Base-by-base conservation (phyloP, 1,140 invertebrate genomes). In the Sinonovacula constricta region DNA sequence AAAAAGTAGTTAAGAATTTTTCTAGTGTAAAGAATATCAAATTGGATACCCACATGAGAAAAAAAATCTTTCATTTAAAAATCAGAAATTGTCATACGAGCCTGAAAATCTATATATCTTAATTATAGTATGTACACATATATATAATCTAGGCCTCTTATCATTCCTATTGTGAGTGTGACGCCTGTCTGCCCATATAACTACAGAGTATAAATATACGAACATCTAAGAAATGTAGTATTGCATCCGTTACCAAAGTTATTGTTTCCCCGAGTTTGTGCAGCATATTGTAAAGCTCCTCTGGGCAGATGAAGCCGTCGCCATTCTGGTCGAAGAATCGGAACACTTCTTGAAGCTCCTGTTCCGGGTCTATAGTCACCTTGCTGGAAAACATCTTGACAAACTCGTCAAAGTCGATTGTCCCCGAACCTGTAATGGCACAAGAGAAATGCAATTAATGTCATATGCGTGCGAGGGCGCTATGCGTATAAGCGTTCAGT, bases 371-470 rank as follows among this genome's bases (percentile, higher is more conserved):
- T 81, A 97, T 99, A 92, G 99, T 97, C 92, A 99, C 98, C 96
- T 99, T 99, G 94, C 99, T 98, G 88, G 97, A 97, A 97, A 99
- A 99, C 96, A 99, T 99, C 88, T 97, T 98, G 83, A 99, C 93
- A 93, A 99, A 99, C 93, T 99, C 98, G 84, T 97, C 97, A 92
- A 99, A 99, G 93, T 99, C 98, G 92, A 99, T 99, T 87, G 97
- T 98, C 84, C 98, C 98, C 92, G 98, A 99, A 88, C 97, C 97
- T 98, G 91, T 31, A 62, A 93, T 28, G 54, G 18, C 49, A 34
- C 26, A 3, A 49, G 63, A n/a, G n/a, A n/a, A n/a, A n/a, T n/a
- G n/a, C n/a, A n/a, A n/a, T n/a, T n/a, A n/a, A n/a, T n/a, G n/a
- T n/a, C n/a, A n/a, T n/a, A n/a, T n/a, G n/a, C n/a, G n/a, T n/a